Evolutionary conservation across 2,113 vertebrate genomes (phyloP), one percentile per base, ranked within the genome.

Genomic region (Eonycteris spelaea): DNA sequence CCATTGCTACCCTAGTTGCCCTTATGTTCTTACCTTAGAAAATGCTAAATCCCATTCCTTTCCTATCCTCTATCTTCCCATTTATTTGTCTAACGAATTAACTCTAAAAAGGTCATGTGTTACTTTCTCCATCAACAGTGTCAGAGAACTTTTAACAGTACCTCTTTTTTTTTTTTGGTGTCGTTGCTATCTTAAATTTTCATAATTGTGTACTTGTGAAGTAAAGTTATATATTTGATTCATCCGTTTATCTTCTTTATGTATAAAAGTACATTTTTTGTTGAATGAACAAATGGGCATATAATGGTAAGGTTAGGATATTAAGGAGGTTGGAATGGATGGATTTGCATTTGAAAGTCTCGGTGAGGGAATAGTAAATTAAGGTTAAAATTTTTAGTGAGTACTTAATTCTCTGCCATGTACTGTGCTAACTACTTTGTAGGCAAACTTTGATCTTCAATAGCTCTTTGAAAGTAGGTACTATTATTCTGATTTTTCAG

Each of bases 31-130:
- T 85, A 33, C 57, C 65, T 53, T 84, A 77, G 59, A 71, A 87
- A 74, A 87, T 90, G 55, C 18, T 90, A 11, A 13, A 30, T 86
- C 28, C 35, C 10, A 51, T 24, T 77, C 10, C 43, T 68, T 95
- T 75, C 9, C 33, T 55, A 21, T 3, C 14, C 26, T 2, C 10
- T 6, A n/a, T 53, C 22, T 93, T 86, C 18, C 70, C 15, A 18
- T 82, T 74, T 92, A 48, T 83, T 48, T 92, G 53, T 77, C 13
- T 19, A 88, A 51, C 57, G 51, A 79, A 40, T 67, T 57, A 67
- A 61, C 45, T 94, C 67, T 96, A 86, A 40, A 92, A 91, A 94
- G 26, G 55, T 90, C 38, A 83, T 22, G 33, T 90, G 51, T 74
- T 83, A 73, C 35, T 73, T 86, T 45, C 3, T 11, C 57, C 28